These are phyloP conservation scores for Camarhynchus parvulus DNA, from an alignment of 2,113 vertebrate genomes.

Conservation along the genomic window DNA sequence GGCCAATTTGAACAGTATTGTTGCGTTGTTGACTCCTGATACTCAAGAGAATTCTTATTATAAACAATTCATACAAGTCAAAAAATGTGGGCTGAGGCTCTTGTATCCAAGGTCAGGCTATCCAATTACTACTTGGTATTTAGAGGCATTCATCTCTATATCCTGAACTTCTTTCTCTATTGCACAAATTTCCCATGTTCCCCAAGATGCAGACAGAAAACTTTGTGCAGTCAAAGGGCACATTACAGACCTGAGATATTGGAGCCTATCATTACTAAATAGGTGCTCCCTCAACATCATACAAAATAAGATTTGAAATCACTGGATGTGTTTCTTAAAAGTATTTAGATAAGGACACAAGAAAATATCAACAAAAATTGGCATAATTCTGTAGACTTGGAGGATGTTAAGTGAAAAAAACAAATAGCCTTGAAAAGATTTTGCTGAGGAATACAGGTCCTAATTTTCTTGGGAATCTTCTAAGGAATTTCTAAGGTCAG, in stretches of 20 bases:
- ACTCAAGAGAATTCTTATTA: not conserved
- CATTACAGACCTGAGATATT: not conserved
- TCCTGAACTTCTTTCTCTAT: not conserved
- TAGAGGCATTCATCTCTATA: not conserved
- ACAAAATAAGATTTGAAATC: not conserved
- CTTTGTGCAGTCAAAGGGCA: not conserved
- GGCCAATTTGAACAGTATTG: accelerated
- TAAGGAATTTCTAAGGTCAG: not conserved
- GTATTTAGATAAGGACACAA: not conserved
- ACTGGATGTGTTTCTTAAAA: not conserved
- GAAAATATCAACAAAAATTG: not conserved
- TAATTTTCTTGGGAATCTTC: not conserved
- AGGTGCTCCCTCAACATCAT: not conserved
- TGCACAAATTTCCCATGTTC: not conserved
- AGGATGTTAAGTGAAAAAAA: not conserved
- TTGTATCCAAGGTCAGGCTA: not conserved
- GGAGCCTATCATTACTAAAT: too few relatives aligned
- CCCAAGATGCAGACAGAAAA: not conserved
- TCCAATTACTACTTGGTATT: not conserved
- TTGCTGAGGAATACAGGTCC: not conserved
- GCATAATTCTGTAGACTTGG: not conserved
- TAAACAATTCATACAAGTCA: not conserved
- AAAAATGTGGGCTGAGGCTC: not conserved
- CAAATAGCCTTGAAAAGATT: not conserved
- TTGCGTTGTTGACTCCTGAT: not conserved